Percentiles rank a stretch among this genome's conserved stretches.
Conservation (phyloP, 1,140 invertebrate species). For the Dreissena rostriformis region DNA sequence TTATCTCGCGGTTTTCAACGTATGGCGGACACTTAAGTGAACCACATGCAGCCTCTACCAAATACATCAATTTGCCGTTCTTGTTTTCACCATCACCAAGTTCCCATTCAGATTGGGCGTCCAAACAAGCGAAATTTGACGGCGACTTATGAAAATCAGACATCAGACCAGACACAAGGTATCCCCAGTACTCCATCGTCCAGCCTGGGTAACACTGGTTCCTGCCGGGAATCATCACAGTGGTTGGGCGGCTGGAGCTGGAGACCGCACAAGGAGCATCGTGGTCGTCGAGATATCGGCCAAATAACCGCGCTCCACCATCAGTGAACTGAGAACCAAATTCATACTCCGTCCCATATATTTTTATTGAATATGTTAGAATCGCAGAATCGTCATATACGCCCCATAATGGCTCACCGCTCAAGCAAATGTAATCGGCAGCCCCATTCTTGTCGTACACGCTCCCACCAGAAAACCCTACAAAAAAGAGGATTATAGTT, state of each 20-base stretch:
- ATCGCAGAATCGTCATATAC: background rate
- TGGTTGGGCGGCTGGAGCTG: background rate
- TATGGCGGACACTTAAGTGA: constrained; percentile 42
- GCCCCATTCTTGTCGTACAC: background rate
- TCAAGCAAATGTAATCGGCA: constrained; percentile 23
- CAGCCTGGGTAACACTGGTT: constrained; percentile 29
- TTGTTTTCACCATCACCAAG: background rate
- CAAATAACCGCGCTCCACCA: background rate
- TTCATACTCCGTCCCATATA: constrained; percentile 20
- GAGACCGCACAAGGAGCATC: constrained; percentile 20
- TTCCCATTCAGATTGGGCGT: constrained; percentile 15
- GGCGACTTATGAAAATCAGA: background rate
- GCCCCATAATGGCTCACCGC: constrained; percentile 21
- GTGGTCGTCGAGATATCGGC: background rate
- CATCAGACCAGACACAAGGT: constrained; percentile 17
- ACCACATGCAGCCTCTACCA: constrained; percentile 31
- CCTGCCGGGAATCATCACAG: constrained; percentile 30
- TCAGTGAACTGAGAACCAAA: background rate
- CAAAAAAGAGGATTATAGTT: background rate
- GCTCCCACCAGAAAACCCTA: background rate
- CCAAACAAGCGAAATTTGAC: constrained; percentile 32
- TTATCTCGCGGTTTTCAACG: constrained; percentile 15
- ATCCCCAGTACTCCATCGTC: constrained; percentile 38
- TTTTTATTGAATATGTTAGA: background rate
- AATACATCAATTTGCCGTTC: constrained; percentile 15